These are phyloP conservation scores for Teleogryllus oceanicus DNA, from an alignment of 2,888 invertebrate genomes.

Conservation along the genomic window DNA sequence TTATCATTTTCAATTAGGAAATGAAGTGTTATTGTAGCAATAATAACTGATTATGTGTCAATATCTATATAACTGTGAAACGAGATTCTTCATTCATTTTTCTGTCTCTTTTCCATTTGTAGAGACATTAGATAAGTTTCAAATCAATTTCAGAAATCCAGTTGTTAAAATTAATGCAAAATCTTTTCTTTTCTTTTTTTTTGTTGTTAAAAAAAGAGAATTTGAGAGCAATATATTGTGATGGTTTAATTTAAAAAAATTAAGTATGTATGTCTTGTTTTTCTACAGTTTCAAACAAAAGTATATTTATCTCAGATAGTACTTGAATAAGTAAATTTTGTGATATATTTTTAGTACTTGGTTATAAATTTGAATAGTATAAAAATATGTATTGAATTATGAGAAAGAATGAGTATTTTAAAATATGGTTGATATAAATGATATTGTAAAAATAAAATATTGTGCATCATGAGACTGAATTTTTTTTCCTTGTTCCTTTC, in stretches of 20 bases:
- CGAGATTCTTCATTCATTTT: no score
- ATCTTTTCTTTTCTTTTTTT: no score
- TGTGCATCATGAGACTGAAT: background rate
- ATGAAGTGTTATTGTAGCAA: no score
- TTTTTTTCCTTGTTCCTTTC: no score
- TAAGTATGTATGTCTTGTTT: background rate
- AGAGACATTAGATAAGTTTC: no score
- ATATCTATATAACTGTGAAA: no score
- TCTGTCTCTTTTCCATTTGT: no score
- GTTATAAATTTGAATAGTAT: background rate
- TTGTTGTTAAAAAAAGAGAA: background rate
- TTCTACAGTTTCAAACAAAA: background rate
- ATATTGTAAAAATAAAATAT: constrained; percentile 4
- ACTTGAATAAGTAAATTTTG: background rate
- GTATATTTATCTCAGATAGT: background rate
- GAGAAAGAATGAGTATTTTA: background rate
- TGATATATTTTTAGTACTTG: constrained; percentile 18
- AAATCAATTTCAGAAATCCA: background rate
- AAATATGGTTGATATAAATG: background rate
- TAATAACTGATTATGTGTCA: no score
- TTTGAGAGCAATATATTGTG: background rate
- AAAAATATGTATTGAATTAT: background rate
- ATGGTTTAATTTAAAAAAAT: background rate
- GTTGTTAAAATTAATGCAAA: no score
- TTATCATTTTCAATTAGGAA: no score